phyloP scores from a whole-genome alignment of 1,140 invertebrate species.

The Drosophila suzukii region DNA sequence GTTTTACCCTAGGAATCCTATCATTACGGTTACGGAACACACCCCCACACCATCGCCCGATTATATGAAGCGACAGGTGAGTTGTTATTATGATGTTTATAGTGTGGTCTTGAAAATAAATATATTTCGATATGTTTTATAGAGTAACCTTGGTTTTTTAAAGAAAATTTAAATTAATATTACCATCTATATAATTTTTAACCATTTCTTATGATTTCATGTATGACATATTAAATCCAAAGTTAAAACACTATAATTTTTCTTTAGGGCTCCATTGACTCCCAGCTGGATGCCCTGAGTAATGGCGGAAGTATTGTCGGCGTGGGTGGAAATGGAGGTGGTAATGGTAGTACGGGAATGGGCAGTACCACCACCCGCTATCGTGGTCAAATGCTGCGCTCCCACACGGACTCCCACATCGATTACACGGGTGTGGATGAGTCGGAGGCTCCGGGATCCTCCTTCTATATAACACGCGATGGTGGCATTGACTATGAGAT shows the following conservation, averaged over 20 bases:
- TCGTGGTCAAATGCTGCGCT: conserved; percentile 89
- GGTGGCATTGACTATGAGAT: conserved; percentile 97
- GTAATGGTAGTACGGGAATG: conserved; percentile 65
- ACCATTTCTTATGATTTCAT: too few species aligned
- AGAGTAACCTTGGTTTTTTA: background rate
- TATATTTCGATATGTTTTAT: background rate
- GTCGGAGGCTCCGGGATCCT: conserved; percentile 94
- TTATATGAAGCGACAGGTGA: conserved; percentile 90
- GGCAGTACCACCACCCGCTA: conserved; percentile 60
- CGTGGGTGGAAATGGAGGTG: conserved; percentile 59
- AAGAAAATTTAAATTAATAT: background rate
- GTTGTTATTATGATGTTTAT: background rate
- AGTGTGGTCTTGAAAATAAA: background rate
- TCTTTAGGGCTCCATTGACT: conserved; percentile 90
- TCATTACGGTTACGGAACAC: conserved; percentile 98
- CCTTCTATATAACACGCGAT: conserved; percentile 96
- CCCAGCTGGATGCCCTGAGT: conserved; percentile 90
- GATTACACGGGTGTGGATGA: conserved; percentile 92
- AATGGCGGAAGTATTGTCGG: conserved; percentile 85
- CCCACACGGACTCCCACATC: conserved; percentile 97
- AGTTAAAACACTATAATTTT: background rate
- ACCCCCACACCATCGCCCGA: conserved; percentile 95
- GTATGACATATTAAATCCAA: background rate
- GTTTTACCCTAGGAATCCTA: conserved; percentile 90
- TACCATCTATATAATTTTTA: background rate